phyloP scores from a whole-genome alignment of 2,888 invertebrate genomes.

The Dimorphilus gyrociliatus region DNA sequence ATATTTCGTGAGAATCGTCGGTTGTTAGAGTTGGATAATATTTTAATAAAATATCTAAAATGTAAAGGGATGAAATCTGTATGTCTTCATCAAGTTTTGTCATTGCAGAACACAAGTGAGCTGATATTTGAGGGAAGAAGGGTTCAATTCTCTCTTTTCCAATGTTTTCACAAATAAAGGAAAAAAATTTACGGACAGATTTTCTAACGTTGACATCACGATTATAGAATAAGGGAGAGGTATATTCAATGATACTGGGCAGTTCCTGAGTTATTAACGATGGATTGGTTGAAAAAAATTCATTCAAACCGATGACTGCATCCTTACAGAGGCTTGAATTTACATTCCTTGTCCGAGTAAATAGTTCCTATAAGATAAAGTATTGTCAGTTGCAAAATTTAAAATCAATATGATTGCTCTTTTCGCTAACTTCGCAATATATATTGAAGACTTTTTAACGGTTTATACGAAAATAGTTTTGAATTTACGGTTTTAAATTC shows the following conservation, averaged over 20 bases:
- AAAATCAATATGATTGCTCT: no score
- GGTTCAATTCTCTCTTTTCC: constrained; percentile 40
- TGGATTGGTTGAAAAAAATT: constrained; percentile 41
- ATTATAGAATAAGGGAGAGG: constrained; percentile 54
- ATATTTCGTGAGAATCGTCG: constrained; percentile 50
- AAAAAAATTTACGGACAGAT: constrained; percentile 41
- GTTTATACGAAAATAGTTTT: no score
- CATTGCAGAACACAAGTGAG: constrained; percentile 71
- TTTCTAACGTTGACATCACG: constrained; percentile 46
- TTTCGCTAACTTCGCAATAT: no score
- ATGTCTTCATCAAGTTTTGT: constrained; percentile 64
- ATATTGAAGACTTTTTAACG: no score
- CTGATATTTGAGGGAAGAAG: constrained; percentile 58
- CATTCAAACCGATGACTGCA: constrained; percentile 43
- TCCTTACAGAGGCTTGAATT: constrained; percentile 52
- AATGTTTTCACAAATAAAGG: constrained; percentile 14
- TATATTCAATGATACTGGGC: constrained; percentile 50
- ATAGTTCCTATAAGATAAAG: constrained; percentile 45
- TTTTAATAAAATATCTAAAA: constrained; percentile 58
- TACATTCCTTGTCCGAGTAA: constrained; percentile 56
- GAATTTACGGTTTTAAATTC: no score
- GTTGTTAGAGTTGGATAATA: constrained; percentile 51
- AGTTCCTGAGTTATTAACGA: constrained; percentile 46
- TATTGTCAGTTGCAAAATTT: no score
- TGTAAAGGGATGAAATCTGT: constrained; percentile 62